These are phyloP conservation scores for Psittacula echo DNA, from an alignment of 2,797 vertebrate genomes.

Conservation along the genomic window DNA sequence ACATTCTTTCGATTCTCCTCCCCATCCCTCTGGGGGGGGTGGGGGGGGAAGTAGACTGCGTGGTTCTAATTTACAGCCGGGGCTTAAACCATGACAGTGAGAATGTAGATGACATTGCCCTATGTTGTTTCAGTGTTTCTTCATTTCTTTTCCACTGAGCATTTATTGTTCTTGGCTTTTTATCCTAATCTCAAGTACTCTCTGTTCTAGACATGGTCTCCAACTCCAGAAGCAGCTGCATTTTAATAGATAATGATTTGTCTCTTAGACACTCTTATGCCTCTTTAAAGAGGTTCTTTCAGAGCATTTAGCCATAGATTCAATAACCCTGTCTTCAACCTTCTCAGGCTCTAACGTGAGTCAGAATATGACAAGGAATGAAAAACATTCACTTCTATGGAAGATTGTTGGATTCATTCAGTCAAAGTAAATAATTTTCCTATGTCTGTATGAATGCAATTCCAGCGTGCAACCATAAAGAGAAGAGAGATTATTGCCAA, in stretches of 20 bases:
- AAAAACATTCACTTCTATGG: not conserved
- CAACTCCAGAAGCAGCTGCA: not conserved
- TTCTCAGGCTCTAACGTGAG: not conserved
- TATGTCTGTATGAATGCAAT: not conserved
- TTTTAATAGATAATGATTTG: not conserved
- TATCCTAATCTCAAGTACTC: not conserved
- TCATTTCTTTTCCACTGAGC: not conserved
- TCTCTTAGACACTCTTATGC: not conserved
- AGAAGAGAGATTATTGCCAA: not conserved
- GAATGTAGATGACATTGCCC: not conserved
- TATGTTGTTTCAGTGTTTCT: not conserved
- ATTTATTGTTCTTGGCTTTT: not conserved
- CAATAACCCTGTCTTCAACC: not conserved
- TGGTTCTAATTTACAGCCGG: no score
- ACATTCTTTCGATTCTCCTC: no score
- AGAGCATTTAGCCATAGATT: not conserved
- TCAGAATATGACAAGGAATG: not conserved
- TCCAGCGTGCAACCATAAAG: not conserved
- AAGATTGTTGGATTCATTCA: not conserved
- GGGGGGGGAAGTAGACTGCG: no score
- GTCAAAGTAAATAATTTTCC: slow-evolving; percentile 4
- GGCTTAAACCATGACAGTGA: not conserved
- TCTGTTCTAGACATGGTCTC: not conserved
- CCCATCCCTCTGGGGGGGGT: no score
- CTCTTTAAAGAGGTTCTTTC: not conserved